phyloP scores from a whole-genome alignment of 2,113 vertebrate genomes.

The Cottus gobio region DNA sequence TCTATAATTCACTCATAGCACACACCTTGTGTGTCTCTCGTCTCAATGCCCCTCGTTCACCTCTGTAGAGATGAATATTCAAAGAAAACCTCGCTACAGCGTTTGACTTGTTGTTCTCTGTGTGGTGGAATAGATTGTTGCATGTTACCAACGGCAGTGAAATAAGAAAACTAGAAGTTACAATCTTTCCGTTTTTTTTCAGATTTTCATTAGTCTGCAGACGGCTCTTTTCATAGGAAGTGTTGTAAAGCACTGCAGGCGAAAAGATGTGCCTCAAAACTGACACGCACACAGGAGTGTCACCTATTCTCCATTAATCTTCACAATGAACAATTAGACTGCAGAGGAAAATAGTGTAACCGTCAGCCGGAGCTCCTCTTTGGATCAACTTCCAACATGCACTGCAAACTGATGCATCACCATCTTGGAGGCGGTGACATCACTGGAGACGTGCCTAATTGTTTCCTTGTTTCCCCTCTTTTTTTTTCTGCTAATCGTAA shows the following conservation, averaged over 20 bases:
- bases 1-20: neutral
- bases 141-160: no score
- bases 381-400: conserved; percentile 48
- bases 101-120: neutral
- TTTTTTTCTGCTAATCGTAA: conserved; percentile 37
- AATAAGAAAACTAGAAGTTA: no score
- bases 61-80: neutral
- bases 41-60: neutral
- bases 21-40: no score
- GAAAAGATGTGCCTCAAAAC: neutral
- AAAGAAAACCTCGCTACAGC: neutral
- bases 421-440: conserved; percentile 47
- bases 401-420: conserved; percentile 56
- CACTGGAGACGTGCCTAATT: conserved; percentile 50
- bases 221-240: neutral
- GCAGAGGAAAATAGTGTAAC: conserved; percentile 25
- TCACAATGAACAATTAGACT: conserved; percentile 38
- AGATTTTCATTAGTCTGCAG: neutral
- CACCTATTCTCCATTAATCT: conserved; percentile 46
- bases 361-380: conserved; percentile 56
- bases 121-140: no score
- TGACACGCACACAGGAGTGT: neutral
- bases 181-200: no score
- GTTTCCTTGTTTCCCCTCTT: neutral
- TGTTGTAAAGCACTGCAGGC: neutral